Evolutionary conservation across 2,113 vertebrate species (phyloP), one percentile per base, ranked within the genome.

Genomic region (Thomomys bottae): DNA sequence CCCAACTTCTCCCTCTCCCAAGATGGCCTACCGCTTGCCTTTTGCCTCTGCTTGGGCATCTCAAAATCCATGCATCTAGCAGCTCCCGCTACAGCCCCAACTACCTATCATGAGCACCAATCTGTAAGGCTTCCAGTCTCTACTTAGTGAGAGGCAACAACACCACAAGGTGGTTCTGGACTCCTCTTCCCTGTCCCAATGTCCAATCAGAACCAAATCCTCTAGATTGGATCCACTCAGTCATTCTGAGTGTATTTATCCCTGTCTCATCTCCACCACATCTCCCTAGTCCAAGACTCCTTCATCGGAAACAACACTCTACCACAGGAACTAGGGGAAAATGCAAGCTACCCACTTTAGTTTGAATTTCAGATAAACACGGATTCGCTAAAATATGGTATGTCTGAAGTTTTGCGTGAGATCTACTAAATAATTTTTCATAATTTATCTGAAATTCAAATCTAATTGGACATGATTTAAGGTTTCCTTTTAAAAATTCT

Each of bases 401-500:
- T 45, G 10, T 71, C 42, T 42, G 64, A 77, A 82, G 49, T 77
- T 15, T 54, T 54, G 49, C 49, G 38, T 40, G 57, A 79, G 54
- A 26, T 45, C 66, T 1, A n/a, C 45, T 40, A 84, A 63, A 80
- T 40, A 89, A 80, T 40, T 70, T 63, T 66, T 86, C 24, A 23
- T 36, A 49, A 7, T 54, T 88, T 85, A 64, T 57, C 68, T 89
- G 63, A 86, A 86, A 92, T 87, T 71, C 82, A 82, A 77, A 57
- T 7, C 8, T 76, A 89, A 81, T 49, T 87, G 23, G 18, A 11
- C 64, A 67, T 40, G n/a, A 70, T 80, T 42, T 73, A 64, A 70
- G 70, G 28, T 66, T 75, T 32, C 80, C 90, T 87, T 88, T 90
- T 71, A 90, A 88, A 88, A 81, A 88, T 92, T 84, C 70, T 80